Evolutionary conservation across 2,888 invertebrate genomes (phyloP).

Genomic region (Bhutanitis thaidina): DNA sequence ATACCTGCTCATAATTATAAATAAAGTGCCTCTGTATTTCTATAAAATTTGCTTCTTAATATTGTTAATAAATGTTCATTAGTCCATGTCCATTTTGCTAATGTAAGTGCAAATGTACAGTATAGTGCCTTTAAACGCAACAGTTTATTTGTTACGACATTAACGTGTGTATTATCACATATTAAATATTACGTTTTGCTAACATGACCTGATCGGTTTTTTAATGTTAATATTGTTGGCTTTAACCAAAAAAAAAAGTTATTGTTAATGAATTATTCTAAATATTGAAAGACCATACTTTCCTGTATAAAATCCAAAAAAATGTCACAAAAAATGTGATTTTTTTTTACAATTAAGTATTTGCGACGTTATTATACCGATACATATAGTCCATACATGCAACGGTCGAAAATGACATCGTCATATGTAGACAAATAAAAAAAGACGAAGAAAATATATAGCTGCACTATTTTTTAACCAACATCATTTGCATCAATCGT

Average conservation of each 20-base stretch:
- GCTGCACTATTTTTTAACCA: too few species aligned
- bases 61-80: not conserved
- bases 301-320: too few species aligned
- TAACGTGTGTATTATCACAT: not conserved
- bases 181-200: not conserved
- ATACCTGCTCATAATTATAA: not conserved
- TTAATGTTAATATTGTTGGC: constrained; percentile 2
- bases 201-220: not conserved
- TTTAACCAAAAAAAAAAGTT: not conserved
- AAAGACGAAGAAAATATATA: too few species aligned
- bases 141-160: not conserved
- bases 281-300: not conserved
- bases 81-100: not conserved
- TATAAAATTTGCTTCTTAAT: not conserved
- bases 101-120: constrained; percentile 1
- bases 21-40: constrained; percentile 1
- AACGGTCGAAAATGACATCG: too few species aligned
- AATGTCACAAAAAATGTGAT: too few species aligned
- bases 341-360: too few species aligned
- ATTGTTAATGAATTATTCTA: constrained; percentile 14
- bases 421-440: too few species aligned
- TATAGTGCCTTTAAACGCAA: constrained; percentile 13
- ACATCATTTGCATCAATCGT: too few species aligned
- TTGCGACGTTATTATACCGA: too few species aligned
- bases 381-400: too few species aligned